Base-by-base conservation (phyloP, 2,888 invertebrate genomes). In the Marasmarcha lunaedactyla region DNA sequence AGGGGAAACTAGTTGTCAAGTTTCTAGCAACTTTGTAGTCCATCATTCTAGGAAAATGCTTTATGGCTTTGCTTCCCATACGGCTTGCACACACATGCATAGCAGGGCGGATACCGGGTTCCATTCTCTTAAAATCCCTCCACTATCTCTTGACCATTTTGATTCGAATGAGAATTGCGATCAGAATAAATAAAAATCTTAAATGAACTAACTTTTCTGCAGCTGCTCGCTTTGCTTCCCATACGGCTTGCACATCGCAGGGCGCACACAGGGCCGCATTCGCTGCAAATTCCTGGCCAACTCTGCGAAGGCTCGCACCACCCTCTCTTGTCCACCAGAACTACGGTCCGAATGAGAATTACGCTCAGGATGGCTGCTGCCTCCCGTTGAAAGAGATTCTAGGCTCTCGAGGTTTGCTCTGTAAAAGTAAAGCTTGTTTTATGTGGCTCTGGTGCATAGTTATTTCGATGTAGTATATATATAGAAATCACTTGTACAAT, bases 31-130 rank as follows among this genome's bases (percentile, higher is more conserved):
- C n/a, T n/a, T n/a, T n/a, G n/a, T n/a, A n/a, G n/a, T n/a, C n/a
- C n/a, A n/a, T n/a, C n/a, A n/a, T n/a, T n/a, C n/a, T n/a, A n/a
- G n/a, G n/a, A n/a, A n/a, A n/a, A n/a, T n/a, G n/a, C n/a, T n/a
- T n/a, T n/a, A n/a, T n/a, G n/a, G 47, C 93, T 93, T 73, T 94
- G 94, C 69, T 94, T 94, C 49, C 94, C 94, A 69, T 94, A 94
- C 14, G 94, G 94, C 72, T 94, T 94, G 69, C 93, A 94, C 94
- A 94, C n/a, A n/a, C n/a, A n/a, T n/a, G n/a, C n/a, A n/a, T n/a
- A n/a, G n/a, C n/a, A n/a, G n/a, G n/a, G n/a, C n/a, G n/a, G n/a
- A n/a, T n/a, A n/a, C n/a, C n/a, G n/a, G n/a, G n/a, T n/a, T n/a
- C n/a, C n/a, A n/a, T n/a, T n/a, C n/a, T n/a, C n/a, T n/a, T n/a